Evolutionary conservation across 2,888 invertebrate genomes (phyloP).

Genomic region (Acronicta alni): DNA sequence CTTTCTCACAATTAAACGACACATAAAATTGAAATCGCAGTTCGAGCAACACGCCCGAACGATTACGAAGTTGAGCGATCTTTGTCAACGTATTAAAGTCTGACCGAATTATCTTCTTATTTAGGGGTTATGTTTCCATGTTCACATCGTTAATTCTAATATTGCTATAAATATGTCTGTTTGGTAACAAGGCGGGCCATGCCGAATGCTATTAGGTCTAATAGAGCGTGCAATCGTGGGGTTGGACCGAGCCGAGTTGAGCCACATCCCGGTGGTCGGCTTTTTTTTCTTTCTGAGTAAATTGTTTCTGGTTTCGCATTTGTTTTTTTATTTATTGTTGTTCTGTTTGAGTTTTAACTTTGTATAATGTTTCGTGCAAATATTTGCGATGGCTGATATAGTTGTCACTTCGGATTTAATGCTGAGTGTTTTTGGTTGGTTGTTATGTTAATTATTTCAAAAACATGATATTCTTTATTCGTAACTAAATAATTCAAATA

Average conservation of each 20-base stretch:
- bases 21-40: conserved; percentile 82
- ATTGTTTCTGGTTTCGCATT: conserved; percentile 59
- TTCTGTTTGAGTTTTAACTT: conserved; percentile 45
- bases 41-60: conserved; percentile 77
- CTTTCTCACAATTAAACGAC: conserved; percentile 82
- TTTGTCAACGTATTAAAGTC: conserved; percentile 88
- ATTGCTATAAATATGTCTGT: conserved; percentile 87
- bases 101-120: conserved; percentile 85
- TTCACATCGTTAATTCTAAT: conserved; percentile 88
- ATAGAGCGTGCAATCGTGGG: conserved; percentile 79
- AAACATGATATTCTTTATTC: background rate
- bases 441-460: background rate
- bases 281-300: conserved; percentile 59
- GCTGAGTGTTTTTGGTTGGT: conserved; percentile 23
- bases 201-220: conserved; percentile 79
- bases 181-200: conserved; percentile 85
- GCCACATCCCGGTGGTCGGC: conserved; percentile 63
- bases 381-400: conserved; percentile 44
- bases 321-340: conserved; percentile 62
- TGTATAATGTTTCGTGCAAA: conserved; percentile 45
- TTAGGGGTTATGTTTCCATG: conserved; percentile 66
- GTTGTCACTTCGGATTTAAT: conserved; percentile 38
- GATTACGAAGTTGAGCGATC: conserved; percentile 80
- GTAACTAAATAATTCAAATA: too few species aligned
- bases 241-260: conserved; percentile 42